Evolutionary conservation across 2,888 invertebrate species (phyloP).

Genomic region (Torymus aiolomorphi): DNA sequence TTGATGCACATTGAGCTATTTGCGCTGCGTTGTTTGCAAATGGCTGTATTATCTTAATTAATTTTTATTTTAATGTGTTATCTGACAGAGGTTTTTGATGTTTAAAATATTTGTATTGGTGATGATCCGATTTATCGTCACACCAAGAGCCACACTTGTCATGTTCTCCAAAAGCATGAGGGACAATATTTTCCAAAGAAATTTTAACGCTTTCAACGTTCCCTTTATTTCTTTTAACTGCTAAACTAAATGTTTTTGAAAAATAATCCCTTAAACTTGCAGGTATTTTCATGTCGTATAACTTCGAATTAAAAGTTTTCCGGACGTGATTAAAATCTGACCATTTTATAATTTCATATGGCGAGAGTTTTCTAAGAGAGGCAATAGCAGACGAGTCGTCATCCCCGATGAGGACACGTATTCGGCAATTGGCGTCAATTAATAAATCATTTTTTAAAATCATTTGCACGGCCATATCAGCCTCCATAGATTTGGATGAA

Average conservation of each 20-base stretch:
- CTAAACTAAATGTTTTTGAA: too few relatives aligned
- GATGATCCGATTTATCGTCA: slow-evolving; percentile 17
- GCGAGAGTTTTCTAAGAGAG: slow-evolving; percentile 1
- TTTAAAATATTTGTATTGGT: slow-evolving; percentile 11
- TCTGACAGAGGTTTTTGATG: neutral
- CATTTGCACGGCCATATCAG: slow-evolving; percentile 19
- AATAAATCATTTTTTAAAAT: slow-evolving; percentile 6
- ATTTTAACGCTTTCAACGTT: slow-evolving; percentile 30
- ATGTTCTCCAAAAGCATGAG: slow-evolving; percentile 49
- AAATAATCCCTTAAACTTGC: slow-evolving; percentile 27
- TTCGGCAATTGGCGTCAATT: neutral
- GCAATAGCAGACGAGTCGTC: slow-evolving; percentile 21
- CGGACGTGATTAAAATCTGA: slow-evolving; percentile 52
- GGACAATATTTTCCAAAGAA: slow-evolving; percentile 38
- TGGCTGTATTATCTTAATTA: neutral
- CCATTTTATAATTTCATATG: slow-evolving; percentile 54
- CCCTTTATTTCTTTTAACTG: slow-evolving; percentile 19
- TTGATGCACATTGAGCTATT: too few relatives aligned
- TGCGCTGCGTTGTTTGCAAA: too few relatives aligned
- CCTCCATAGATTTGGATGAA: slow-evolving; percentile 38
- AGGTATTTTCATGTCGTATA: slow-evolving; percentile 4
- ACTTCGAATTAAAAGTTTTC: neutral
- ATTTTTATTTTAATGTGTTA: neutral
- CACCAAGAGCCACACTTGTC: slow-evolving; percentile 22
- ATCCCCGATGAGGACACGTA: slow-evolving; percentile 6